Percentiles rank a stretch among this genome's conserved stretches.
Evolutionary conservation across 2,888 invertebrate species (phyloP).

Genomic region (Cosmopolites sordidus): DNA sequence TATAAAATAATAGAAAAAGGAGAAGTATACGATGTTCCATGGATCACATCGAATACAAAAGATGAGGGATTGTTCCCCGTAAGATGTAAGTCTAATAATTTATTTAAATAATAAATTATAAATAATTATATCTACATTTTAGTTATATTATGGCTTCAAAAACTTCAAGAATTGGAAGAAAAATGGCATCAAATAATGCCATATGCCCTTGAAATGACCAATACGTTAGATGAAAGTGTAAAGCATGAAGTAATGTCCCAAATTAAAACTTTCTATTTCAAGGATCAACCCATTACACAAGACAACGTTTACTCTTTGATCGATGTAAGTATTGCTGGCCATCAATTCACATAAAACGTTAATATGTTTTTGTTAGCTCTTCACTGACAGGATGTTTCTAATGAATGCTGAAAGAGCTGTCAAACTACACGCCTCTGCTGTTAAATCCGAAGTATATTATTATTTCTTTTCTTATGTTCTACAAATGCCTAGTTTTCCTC

Average conservation of each 20-base stretch:
- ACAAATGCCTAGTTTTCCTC: slow-evolving; percentile 24
- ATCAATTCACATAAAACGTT: neutral
- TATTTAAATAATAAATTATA: neutral
- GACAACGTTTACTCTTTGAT: slow-evolving; percentile 34
- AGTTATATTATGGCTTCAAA: slow-evolving; percentile 31
- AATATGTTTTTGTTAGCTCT: slow-evolving; percentile 47
- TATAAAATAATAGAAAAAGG: slow-evolving; percentile 57
- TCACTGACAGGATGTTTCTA: slow-evolving; percentile 60
- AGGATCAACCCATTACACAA: slow-evolving; percentile 29
- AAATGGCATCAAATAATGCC: slow-evolving; percentile 38
- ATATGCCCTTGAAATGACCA: slow-evolving; percentile 35
- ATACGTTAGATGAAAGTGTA: slow-evolving; percentile 33
- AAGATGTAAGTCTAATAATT: slow-evolving; percentile 50
- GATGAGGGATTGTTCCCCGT: slow-evolving; percentile 71
- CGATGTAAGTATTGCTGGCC: slow-evolving; percentile 31
- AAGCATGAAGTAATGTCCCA: slow-evolving; percentile 31
- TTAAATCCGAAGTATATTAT: slow-evolving; percentile 34
- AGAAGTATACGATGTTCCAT: slow-evolving; percentile 61
- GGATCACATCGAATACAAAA: slow-evolving; percentile 63
- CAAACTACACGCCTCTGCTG: slow-evolving; percentile 33
- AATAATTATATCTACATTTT: slow-evolving; percentile 14
- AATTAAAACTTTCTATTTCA: slow-evolving; percentile 37
- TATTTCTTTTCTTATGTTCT: slow-evolving; percentile 32
- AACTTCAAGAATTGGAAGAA: slow-evolving; percentile 45
- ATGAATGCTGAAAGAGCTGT: slow-evolving; percentile 34